Percentiles rank a stretch among this genome's conserved stretches.
Evolutionary conservation across 2,113 vertebrate species (phyloP).

Genomic region (Chaenocephalus aceratus): DNA sequence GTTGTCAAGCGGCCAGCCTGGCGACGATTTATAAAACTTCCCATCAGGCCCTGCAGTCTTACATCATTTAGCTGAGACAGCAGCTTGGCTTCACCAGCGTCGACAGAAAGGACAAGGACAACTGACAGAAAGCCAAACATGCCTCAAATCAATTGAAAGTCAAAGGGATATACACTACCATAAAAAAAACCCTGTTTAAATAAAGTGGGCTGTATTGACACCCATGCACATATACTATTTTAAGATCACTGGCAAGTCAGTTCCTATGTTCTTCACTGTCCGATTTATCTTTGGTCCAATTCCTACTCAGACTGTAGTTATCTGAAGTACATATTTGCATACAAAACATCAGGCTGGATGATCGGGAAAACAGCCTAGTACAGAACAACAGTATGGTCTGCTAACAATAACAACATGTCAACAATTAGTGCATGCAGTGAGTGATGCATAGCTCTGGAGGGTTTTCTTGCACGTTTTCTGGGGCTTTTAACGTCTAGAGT

Average conservation of each 20-base stretch:
- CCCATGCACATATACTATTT: neutral
- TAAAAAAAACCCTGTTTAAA: neutral
- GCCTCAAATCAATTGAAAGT: constrained; percentile 44
- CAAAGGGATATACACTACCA: constrained; percentile 9
- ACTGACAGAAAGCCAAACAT: constrained; percentile 51
- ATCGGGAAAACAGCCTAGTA: constrained; percentile 11
- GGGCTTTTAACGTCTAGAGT: constrained; percentile 56
- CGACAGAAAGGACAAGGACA: constrained; percentile 46
- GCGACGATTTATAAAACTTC: constrained; percentile 47
- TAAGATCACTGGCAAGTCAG: neutral
- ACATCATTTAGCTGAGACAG: constrained; percentile 62
- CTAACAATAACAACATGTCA: constrained; percentile 76
- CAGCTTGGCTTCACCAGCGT: constrained; percentile 38
- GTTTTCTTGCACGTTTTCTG: neutral
- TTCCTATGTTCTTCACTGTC: no score
- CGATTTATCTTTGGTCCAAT: neutral
- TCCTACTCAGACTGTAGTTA: neutral
- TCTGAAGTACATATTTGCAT: constrained; percentile 17
- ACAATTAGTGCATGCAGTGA: constrained; percentile 64
- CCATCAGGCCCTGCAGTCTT: constrained; percentile 42
- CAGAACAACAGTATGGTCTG: constrained; percentile 27
- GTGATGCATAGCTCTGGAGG: constrained; percentile 39
- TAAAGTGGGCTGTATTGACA: neutral
- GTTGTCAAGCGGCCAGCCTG: constrained; percentile 29
- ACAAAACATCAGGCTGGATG: constrained; percentile 13